These are phyloP conservation scores for Ibycter americanus DNA, from an alignment of 2,797 vertebrate genomes.

Conservation along the genomic window DNA sequence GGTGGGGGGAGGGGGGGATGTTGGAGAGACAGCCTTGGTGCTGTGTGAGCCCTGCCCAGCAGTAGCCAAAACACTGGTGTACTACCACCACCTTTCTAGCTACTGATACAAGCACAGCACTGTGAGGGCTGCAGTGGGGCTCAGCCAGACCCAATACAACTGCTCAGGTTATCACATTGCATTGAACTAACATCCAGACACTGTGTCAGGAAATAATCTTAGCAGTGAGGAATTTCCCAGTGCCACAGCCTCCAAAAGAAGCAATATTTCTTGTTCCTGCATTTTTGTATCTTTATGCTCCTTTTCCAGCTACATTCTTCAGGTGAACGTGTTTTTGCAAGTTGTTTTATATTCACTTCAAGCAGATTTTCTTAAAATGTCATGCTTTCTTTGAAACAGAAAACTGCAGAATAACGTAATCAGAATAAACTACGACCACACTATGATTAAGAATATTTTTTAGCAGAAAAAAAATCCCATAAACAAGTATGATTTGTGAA, in stretches of 20 bases:
- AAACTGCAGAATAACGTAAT: not conserved
- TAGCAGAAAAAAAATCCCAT: not conserved
- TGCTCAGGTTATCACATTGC: not conserved
- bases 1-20: no score
- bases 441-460: not conserved
- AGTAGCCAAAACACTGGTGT: no score
- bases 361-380: not conserved
- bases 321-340: not conserved
- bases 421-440: not conserved
- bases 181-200: not conserved
- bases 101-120: no score
- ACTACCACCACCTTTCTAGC: no score
- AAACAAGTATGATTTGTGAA: not conserved
- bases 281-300: not conserved
- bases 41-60: no score
- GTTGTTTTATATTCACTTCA: not conserved
- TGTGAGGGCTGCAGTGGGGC: no score
- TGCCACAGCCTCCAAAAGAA: not conserved
- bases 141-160: no score
- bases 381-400: not conserved
- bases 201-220: not conserved
- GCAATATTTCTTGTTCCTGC: not conserved
- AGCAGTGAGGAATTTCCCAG: not conserved
- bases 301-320: not conserved
- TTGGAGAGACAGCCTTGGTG: no score